phyloP scores from a whole-genome alignment of 53 echinoderm and acorn worm genomes.

The Zoroaster sp. region DNA sequence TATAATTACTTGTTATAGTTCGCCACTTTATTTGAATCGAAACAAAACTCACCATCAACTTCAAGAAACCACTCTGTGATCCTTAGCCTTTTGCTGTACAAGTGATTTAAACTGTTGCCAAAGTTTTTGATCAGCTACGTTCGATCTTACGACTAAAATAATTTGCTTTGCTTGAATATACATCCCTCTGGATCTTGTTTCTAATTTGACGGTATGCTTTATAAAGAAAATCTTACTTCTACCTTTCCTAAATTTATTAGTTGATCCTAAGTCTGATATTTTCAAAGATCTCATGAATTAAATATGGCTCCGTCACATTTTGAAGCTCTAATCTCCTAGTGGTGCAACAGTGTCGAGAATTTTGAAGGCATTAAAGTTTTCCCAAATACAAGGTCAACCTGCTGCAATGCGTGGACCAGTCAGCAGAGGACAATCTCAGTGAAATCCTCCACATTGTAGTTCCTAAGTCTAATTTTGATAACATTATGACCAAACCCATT shows the following conservation, averaged over 20 bases:
- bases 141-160: slow-evolving; percentile 34
- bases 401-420: slow-evolving; percentile 26
- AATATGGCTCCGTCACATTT: background rate
- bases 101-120: too few species aligned
- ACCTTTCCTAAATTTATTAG: background rate
- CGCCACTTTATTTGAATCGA: slow-evolving; percentile 30
- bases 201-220: slow-evolving; percentile 1
- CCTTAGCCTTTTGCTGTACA: background rate
- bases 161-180: too few species aligned
- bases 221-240: background rate
- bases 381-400: background rate
- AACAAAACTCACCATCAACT: slow-evolving; percentile 15
- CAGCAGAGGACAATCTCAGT: background rate
- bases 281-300: background rate
- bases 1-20: slow-evolving; percentile 5
- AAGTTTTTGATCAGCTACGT: background rate
- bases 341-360: slow-evolving; percentile 13
- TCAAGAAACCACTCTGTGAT: background rate
- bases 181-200: too few species aligned
- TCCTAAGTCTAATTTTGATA: background rate
- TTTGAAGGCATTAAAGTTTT: background rate
- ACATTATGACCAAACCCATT: background rate
- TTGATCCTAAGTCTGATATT: background rate
- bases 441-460: slow-evolving; percentile 1
- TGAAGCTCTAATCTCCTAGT: background rate